A percentile compares a stretch with the other conserved stretches of the same genome.
phyloP scores from a whole-genome alignment of 2,113 vertebrate genomes.

The Notarius quadriscutis region DNA sequence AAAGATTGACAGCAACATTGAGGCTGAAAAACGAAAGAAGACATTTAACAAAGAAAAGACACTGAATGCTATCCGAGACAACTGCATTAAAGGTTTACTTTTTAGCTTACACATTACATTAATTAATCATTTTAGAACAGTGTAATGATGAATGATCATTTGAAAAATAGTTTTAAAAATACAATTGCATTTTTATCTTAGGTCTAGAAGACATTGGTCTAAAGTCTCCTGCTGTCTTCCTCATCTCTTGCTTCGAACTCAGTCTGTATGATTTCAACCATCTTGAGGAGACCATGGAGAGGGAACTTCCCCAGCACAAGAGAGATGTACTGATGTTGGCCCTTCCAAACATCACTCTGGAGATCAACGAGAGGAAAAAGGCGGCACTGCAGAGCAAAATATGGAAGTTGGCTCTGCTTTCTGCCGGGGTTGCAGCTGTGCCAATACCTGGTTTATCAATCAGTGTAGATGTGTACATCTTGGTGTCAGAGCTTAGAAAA shows the following conservation, averaged over 20 bases:
- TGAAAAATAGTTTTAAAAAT: neutral
- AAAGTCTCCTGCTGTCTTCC: constrained; percentile 52
- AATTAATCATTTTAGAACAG: neutral
- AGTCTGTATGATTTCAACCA: constrained; percentile 50
- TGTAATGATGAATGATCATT: neutral
- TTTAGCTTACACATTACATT: neutral
- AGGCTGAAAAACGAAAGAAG: constrained; percentile 56
- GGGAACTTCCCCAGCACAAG: constrained; percentile 58
- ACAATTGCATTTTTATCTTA: constrained; percentile 3
- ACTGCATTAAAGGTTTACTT: constrained; percentile 52
- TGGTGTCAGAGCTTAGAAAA: constrained; percentile 54
- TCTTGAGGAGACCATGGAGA: constrained; percentile 55
- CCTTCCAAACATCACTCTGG: constrained; percentile 63
- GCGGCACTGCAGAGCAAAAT: constrained; percentile 61
- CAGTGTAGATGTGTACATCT: constrained; percentile 60
- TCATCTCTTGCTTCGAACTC: constrained; percentile 52
- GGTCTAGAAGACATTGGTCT: constrained; percentile 49
- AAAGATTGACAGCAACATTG: constrained; percentile 69
- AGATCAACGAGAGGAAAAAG: constrained; percentile 66
- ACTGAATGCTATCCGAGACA: constrained; percentile 38
- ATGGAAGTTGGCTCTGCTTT: constrained; percentile 64
- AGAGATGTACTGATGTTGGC: constrained; percentile 50
- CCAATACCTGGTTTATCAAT: constrained; percentile 62
- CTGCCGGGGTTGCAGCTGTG: constrained; percentile 58
- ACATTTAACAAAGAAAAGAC: constrained; percentile 40